phyloP scores from a whole-genome alignment of 1,140 invertebrate genomes.

The Megathymus violae region DNA sequence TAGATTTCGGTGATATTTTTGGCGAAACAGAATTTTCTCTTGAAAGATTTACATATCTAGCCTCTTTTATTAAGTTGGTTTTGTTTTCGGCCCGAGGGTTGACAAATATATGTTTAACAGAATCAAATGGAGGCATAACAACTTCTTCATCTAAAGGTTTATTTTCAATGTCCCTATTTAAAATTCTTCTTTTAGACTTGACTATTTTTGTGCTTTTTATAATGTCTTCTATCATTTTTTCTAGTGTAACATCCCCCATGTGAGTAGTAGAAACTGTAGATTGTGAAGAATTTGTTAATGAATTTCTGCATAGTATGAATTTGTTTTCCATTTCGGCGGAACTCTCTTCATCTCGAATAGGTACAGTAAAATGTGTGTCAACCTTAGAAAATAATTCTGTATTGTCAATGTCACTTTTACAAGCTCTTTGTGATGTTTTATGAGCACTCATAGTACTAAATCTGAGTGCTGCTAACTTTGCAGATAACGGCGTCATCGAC shows the following conservation, averaged over 20 bases:
- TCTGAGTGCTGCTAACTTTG: conserved; percentile 72
- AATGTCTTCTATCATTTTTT: conserved; percentile 79
- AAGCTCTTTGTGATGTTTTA: conserved; percentile 62
- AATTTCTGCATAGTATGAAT: conserved; percentile 72
- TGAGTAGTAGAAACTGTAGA: conserved; percentile 77
- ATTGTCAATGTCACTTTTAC: conserved; percentile 57
- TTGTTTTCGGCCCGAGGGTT: conserved; percentile 72
- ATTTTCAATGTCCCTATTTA: conserved; percentile 53
- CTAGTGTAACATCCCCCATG: conserved; percentile 78
- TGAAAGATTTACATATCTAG: conserved; percentile 72
- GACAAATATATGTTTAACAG: conserved; percentile 71
- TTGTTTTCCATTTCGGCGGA: conserved; percentile 80
- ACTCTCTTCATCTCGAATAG: conserved; percentile 71
- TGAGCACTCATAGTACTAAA: conserved; percentile 77
- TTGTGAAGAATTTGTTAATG: conserved; percentile 59
- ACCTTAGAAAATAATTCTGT: conserved; percentile 73
- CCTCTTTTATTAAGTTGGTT: conserved; percentile 74
- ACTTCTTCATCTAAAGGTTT: conserved; percentile 52
- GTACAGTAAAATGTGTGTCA: conserved; percentile 68
- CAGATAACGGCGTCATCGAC: conserved; percentile 70
- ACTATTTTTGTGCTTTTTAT: conserved; percentile 80
- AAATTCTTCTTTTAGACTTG: conserved; percentile 71
- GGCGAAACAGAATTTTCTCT: conserved; percentile 77
- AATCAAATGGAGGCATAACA: conserved; percentile 57
- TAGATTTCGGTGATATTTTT: conserved; percentile 71